phyloP scores from a whole-genome alignment of 92 coral and sea anemone species.

The Epizoanthus stellaris region DNA sequence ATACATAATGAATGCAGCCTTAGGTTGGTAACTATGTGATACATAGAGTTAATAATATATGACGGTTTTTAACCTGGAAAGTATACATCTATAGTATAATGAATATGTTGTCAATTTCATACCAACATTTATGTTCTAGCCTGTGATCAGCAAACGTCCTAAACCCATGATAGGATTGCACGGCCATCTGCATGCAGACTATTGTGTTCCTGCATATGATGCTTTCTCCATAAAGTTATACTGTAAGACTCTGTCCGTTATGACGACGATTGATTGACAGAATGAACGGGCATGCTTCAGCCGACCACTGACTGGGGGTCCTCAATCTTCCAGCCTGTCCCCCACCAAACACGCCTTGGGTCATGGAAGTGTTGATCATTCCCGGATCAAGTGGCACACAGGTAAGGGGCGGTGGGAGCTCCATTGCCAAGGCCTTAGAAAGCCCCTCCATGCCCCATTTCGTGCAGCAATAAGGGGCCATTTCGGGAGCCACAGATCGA shows the following conservation, averaged over 20 bases:
- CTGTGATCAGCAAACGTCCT: too few species aligned
- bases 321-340: constrained; percentile 44
- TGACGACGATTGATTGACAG: constrained; percentile 64
- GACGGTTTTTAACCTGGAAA: too few species aligned
- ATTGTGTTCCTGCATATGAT: too few species aligned
- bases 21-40: too few species aligned
- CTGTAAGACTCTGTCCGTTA: constrained; percentile 73
- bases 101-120: too few species aligned
- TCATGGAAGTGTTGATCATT: constrained; percentile 72
- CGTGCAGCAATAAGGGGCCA: constrained; percentile 82
- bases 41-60: too few species aligned
- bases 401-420: constrained; percentile 77
- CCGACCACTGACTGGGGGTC: constrained; percentile 73
- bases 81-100: too few species aligned
- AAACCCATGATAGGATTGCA: too few species aligned
- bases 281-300: constrained; percentile 75
- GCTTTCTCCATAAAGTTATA: not conserved
- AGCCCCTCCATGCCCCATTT: constrained; percentile 88
- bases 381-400: constrained; percentile 87
- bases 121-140: too few species aligned
- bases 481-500: constrained; percentile 62
- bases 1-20: too few species aligned
- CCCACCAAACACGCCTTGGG: constrained; percentile 62
- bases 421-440: constrained; percentile 83
- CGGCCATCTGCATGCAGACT: too few species aligned